phyloP scores from a whole-genome alignment of 2,113 vertebrate genomes.

The Oncorhynchus clarkii region DNA sequence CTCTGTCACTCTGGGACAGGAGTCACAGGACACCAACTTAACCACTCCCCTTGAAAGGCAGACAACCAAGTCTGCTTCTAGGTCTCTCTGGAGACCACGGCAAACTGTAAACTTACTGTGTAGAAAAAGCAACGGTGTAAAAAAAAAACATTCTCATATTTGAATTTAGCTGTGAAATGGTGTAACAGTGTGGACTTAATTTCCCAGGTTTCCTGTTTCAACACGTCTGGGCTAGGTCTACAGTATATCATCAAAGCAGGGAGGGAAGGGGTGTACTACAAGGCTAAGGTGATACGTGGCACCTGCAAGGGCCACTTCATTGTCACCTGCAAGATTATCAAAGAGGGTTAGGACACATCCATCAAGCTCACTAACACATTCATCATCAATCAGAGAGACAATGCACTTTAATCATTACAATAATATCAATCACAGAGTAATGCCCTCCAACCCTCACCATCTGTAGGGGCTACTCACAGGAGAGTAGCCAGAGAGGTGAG shows the following conservation, averaged over 20 bases:
- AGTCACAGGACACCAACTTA: not conserved
- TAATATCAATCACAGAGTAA: not conserved
- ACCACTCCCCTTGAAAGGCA: constrained; percentile 1
- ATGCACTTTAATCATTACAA: not conserved
- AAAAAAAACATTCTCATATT: not conserved
- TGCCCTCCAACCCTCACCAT: not conserved
- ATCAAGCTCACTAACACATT: not conserved
- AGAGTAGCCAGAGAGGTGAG: constrained; percentile 24
- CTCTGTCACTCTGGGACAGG: not conserved
- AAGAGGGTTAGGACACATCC: constrained; percentile 16
- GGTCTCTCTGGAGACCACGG: constrained; percentile 16
- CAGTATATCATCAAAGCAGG: constrained; percentile 46
- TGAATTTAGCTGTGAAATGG: not conserved
- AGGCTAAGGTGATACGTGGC: constrained; percentile 36
- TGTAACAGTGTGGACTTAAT: not conserved
- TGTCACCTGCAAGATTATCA: constrained; percentile 47
- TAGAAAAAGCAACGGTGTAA: not conserved
- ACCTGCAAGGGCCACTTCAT: constrained; percentile 43
- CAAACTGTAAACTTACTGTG: constrained; percentile 24
- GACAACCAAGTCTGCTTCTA: constrained; percentile 3
- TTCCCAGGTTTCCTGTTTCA: constrained; percentile 36
- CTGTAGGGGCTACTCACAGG: constrained; percentile 16
- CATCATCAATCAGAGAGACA: not conserved
- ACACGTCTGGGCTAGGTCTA: constrained; percentile 31
- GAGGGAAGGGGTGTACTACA: constrained; percentile 38